Base-by-base conservation (phyloP, 2,888 invertebrate genomes). In the Limnephilus auricula region DNA sequence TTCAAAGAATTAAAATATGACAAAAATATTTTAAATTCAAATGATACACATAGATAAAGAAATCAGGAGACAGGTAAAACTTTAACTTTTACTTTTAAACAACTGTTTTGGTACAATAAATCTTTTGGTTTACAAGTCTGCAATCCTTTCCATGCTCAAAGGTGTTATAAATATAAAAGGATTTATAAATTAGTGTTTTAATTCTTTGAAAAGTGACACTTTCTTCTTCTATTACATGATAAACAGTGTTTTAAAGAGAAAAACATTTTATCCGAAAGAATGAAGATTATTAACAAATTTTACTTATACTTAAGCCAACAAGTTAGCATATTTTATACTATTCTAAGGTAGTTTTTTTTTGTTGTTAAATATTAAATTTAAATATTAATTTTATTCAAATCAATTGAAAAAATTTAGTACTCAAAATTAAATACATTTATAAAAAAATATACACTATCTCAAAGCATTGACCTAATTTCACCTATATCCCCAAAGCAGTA, bases 371-470 rank as follows among this genome's bases (percentile, higher is more conserved):
- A n/a, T 65, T 65, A 31, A 50, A 86, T 37, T 50, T 31, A 86
- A 86, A 86, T 86, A 85, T 37, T 34, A 1, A 40, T 84, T 37
- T 84, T 15, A 15, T 30, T 50, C 18, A 86, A 86, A n/a, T 15
- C 13, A n/a, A n/a, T 85, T 25, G 65, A 65, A 85, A 37, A 34
- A 83, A 30, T 86, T 50, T 50, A 86, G 50, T 40, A 86, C 86
- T 31, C 40, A 31, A 37, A 18, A 50, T 86, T 86, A 50, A 86
- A 50, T 30, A 85, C 30, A 86, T 86, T 86, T 40, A n/a, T 30
- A 86, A 86, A 65, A 65, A 65, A 65, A 65, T 65, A 65, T 65
- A 65, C 65, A 65, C 65, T 65, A 65, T 65, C n/a, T 65, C 65
- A 65, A 65, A 65, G 65, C 25, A 65, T 65, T 65, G 65, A 65